phyloP scores from a whole-genome alignment of 2,888 invertebrate genomes.

The Alentia gelatinosa region DNA sequence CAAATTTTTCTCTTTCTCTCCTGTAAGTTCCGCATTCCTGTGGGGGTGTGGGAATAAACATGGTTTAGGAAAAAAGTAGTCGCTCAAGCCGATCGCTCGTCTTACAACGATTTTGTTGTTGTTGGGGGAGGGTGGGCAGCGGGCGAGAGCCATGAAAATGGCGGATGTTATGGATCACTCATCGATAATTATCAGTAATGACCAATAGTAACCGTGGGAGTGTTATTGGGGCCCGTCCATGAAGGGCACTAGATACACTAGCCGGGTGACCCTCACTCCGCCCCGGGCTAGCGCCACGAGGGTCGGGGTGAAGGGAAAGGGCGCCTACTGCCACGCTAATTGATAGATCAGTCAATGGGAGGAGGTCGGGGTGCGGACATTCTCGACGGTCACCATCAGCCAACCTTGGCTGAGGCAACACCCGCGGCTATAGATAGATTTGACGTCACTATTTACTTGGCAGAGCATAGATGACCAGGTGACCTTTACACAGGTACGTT shows the following conservation, averaged over 20 bases:
- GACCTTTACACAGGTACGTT: neutral
- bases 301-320: neutral
- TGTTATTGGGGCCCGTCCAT: neutral
- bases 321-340: neutral
- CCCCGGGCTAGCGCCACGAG: neutral
- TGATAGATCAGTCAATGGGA: conserved; percentile 45
- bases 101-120: too few species aligned
- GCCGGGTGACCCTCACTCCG: neutral
- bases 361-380: neutral
- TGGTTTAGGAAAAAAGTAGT: too few species aligned
- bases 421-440: neutral
- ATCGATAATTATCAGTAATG: neutral
- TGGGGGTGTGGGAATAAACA: too few species aligned
- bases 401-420: neutral
- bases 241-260: conserved; percentile 22
- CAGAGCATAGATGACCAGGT: neutral
- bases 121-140: neutral
- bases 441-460: neutral
- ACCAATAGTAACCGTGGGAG: conserved; percentile 1
- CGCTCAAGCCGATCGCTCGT: too few species aligned
- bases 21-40: too few species aligned
- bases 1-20: too few species aligned
- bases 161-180: neutral
- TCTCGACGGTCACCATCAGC: neutral
- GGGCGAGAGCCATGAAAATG: too few species aligned